phyloP scores from a whole-genome alignment of 2,113 vertebrate species.

The Ceratotherium simum region DNA sequence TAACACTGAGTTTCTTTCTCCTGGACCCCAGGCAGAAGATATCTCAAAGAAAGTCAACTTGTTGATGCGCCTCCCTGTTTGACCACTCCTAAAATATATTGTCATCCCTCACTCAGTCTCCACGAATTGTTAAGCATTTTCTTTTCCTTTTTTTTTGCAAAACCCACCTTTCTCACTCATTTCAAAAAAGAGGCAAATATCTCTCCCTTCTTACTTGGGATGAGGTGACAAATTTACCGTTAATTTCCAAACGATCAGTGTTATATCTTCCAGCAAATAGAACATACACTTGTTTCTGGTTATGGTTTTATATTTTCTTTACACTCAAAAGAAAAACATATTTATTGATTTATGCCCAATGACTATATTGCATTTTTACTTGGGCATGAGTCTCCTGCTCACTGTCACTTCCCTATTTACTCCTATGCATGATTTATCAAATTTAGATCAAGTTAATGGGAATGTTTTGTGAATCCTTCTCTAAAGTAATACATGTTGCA shows the following conservation, averaged over 20 bases:
- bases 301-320: background rate
- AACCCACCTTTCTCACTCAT: background rate
- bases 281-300: background rate
- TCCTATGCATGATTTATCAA: background rate
- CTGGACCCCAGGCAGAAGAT: accelerated
- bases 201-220: background rate
- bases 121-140: background rate
- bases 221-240: background rate
- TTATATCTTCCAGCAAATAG: background rate
- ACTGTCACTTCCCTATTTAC: background rate
- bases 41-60: background rate
- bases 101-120: background rate
- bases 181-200: background rate
- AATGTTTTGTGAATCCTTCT: background rate
- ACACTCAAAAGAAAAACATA: background rate
- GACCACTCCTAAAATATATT: background rate
- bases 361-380: background rate
- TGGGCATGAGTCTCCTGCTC: background rate
- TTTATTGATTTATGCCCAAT: background rate
- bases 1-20: accelerated
- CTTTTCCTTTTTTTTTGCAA: background rate
- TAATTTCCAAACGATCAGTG: background rate
- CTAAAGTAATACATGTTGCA: background rate
- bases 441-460: background rate
- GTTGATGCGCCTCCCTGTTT: background rate